Percentiles rank a stretch among this genome's conserved stretches.
phyloP scores from a whole-genome alignment of 2,113 vertebrate genomes.

The Uria aalge region DNA sequence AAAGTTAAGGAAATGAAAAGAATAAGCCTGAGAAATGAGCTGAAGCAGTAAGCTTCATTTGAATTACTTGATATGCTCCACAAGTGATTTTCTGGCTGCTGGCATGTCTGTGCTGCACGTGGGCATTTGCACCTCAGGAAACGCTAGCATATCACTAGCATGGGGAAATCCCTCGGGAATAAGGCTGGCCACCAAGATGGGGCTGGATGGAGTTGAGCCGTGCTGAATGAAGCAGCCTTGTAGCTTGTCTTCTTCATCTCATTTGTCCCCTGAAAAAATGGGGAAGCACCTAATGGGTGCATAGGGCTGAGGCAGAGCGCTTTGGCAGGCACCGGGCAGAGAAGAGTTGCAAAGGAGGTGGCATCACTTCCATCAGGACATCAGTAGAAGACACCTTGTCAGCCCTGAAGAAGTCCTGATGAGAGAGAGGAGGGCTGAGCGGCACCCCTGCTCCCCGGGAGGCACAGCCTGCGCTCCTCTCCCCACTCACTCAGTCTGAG shows the following conservation, averaged over 20 bases:
- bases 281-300: background rate
- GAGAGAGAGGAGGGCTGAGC: background rate
- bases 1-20: background rate
- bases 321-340: rapidly evolving
- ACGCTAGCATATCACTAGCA: rapidly evolving
- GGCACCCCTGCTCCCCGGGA: rapidly evolving
- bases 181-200: background rate
- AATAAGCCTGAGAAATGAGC: background rate
- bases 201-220: background rate
- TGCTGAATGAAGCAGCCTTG: background rate
- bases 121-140: background rate
- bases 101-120: background rate
- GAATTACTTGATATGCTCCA: background rate
- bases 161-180: background rate
- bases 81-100: background rate
- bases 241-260: background rate
- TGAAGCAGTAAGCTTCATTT: background rate
- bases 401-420: background rate
- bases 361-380: background rate
- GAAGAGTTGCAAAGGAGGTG: background rate
- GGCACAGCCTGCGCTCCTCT: rapidly evolving
- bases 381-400: rapidly evolving
- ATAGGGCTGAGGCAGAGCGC: rapidly evolving
- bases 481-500: background rate
- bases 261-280: background rate